phyloP scores from a whole-genome alignment of 2,888 invertebrate genomes.

The Caenorhabditis zanzibari region DNA sequence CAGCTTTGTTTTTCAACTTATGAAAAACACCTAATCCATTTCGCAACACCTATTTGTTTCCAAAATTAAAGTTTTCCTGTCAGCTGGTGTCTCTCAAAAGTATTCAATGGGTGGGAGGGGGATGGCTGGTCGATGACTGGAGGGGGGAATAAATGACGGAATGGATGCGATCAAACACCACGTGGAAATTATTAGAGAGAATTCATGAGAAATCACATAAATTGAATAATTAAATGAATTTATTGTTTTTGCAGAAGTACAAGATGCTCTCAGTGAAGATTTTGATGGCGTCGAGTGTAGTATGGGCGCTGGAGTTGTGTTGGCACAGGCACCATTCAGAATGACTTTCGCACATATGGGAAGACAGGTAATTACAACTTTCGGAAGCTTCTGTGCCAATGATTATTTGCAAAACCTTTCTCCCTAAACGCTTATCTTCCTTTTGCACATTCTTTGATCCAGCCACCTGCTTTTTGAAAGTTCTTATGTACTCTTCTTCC shows the following conservation, averaged over 20 bases:
- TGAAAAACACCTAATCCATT: background rate
- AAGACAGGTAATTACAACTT: slow-evolving; percentile 63
- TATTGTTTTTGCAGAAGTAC: slow-evolving; percentile 70
- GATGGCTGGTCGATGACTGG: slow-evolving; percentile 29
- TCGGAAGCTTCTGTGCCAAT: background rate
- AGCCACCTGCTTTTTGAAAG: slow-evolving; percentile 17
- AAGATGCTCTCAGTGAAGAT: slow-evolving; percentile 71
- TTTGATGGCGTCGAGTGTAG: slow-evolving; percentile 78
- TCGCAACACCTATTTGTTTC: slow-evolving; percentile 36
- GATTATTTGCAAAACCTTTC: background rate
- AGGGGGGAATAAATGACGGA: slow-evolving; percentile 32
- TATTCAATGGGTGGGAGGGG: no score
- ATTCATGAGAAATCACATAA: background rate
- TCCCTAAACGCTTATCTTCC: background rate
- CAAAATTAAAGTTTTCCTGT: slow-evolving; percentile 30
- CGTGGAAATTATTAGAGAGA: slow-evolving; percentile 15
- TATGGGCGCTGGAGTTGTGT: slow-evolving; percentile 77
- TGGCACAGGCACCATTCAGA: slow-evolving; percentile 73
- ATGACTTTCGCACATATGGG: slow-evolving; percentile 73
- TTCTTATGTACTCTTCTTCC: slow-evolving; percentile 32
- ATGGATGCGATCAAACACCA: slow-evolving; percentile 49
- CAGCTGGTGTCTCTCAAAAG: slow-evolving; percentile 41
- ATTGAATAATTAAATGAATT: background rate
- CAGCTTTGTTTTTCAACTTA: background rate
- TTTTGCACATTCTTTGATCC: slow-evolving; percentile 10